A percentile compares a stretch with the other conserved stretches of the same genome.
phyloP scores from a whole-genome alignment of 30 jellyfish, hydroid and myxozoan species.

The Morbakka virulenta region DNA sequence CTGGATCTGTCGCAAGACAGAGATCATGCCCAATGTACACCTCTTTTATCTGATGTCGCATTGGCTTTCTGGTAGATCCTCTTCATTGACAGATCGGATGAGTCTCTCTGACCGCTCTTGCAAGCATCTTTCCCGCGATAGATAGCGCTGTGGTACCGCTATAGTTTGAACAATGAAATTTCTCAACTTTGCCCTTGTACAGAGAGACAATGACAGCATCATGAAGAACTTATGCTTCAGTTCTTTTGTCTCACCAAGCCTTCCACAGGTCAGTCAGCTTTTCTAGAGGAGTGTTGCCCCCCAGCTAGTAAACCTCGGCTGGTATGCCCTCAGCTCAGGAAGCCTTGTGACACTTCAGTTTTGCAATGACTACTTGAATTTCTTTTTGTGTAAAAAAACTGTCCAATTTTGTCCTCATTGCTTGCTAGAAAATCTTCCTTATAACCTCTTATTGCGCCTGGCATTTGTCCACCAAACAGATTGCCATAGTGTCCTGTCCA shows the following conservation, averaged over 20 bases:
- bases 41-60: too few relatives aligned
- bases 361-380: neutral
- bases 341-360: neutral
- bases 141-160: neutral
- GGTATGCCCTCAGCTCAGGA: neutral
- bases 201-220: neutral
- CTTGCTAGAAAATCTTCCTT: neutral
- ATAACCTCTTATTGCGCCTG: neutral
- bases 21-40: too few relatives aligned
- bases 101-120: neutral
- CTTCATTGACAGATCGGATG: neutral
- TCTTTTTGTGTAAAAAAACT: neutral
- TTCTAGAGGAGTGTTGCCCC: neutral
- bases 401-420: neutral
- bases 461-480: too few relatives aligned
- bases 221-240: neutral
- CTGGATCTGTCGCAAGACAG: too few relatives aligned
- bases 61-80: neutral
- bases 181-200: neutral
- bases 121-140: neutral
- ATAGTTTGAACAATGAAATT: neutral
- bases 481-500: too few relatives aligned
- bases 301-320: too few relatives aligned
- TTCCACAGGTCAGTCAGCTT: neutral
- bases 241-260: neutral